Evolutionary conservation across 2,113 vertebrate species (phyloP).

Genomic region (Scolopax mira): DNA sequence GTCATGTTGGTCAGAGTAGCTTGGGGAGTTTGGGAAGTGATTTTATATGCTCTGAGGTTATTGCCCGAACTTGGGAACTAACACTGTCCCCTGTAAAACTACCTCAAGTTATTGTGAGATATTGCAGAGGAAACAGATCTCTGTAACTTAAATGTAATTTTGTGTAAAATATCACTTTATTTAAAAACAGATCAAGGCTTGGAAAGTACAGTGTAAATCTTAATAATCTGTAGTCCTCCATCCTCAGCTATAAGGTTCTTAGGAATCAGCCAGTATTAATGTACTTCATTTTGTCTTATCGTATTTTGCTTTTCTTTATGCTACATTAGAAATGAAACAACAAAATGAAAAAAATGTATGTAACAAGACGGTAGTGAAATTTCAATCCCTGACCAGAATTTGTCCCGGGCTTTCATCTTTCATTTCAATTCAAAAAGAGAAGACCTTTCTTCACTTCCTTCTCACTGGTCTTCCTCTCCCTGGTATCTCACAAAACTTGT

Average conservation of each 20-base stretch:
- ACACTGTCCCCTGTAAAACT: not conserved
- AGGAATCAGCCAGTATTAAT: not conserved
- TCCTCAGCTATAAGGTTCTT: not conserved
- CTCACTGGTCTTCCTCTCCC: not conserved
- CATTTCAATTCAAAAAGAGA: not conserved
- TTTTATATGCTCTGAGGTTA: not conserved
- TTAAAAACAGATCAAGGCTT: not conserved
- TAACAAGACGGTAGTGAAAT: not conserved
- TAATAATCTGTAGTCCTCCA: not conserved
- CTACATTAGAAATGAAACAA: not conserved
- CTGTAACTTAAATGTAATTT: not conserved
- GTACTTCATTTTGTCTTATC: not conserved
- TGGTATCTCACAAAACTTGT: not conserved
- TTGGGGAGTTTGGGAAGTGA: not conserved
- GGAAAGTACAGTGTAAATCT: not conserved
- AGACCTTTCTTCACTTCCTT: not conserved
- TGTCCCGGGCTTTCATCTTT: not conserved
- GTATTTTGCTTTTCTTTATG: not conserved
- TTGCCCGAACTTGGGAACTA: not conserved
- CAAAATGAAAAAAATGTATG: not conserved
- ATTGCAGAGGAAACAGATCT: not conserved
- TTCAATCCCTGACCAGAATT: not conserved
- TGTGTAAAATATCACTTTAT: not conserved
- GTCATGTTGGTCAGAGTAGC: not conserved
- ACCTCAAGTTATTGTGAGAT: not conserved